These are phyloP conservation scores for Cheilosia pagana DNA, from an alignment of 2,888 invertebrate genomes.

Conservation along the genomic window DNA sequence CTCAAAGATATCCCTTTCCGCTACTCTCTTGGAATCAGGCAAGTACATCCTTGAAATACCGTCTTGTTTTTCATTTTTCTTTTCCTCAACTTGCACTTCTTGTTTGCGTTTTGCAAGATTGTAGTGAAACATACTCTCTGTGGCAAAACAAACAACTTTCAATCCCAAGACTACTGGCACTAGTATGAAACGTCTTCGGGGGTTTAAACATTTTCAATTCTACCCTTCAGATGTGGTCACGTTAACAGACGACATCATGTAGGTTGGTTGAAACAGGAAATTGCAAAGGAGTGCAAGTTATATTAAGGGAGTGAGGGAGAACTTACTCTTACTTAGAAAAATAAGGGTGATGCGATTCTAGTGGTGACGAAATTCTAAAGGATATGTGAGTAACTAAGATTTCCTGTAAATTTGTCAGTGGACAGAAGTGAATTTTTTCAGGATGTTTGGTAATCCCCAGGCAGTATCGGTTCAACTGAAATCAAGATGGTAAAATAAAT, in stretches of 20 bases:
- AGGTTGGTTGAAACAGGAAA: constrained; percentile 21
- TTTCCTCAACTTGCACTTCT: neutral
- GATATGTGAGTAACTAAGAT: neutral
- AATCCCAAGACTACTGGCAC: constrained; percentile 17
- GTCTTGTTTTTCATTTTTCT: constrained; percentile 6
- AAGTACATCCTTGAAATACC: constrained; percentile 24
- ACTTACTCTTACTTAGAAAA: neutral
- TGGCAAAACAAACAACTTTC: constrained; percentile 22
- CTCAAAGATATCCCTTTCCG: constrained; percentile 39
- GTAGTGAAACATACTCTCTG: constrained; percentile 9
- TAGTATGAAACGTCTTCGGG: constrained; percentile 13
- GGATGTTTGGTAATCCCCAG: constrained; percentile 50
- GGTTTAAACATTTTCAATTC: constrained; percentile 21
- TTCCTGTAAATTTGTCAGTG: no score
- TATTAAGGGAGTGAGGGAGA: constrained; percentile 8
- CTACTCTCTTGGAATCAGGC: neutral
- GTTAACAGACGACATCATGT: constrained; percentile 21
- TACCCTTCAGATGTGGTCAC: constrained; percentile 23
- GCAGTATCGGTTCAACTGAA: no score
- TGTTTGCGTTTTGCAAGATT: constrained; percentile 20
- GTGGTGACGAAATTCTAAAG: no score
- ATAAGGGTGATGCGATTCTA: no score
- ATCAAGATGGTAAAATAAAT: no score
- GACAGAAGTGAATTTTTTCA: constrained; percentile 9
- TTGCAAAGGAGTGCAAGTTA: constrained; percentile 8